phyloP scores from a whole-genome alignment of 2,888 invertebrate species.

The Noctua comes region DNA sequence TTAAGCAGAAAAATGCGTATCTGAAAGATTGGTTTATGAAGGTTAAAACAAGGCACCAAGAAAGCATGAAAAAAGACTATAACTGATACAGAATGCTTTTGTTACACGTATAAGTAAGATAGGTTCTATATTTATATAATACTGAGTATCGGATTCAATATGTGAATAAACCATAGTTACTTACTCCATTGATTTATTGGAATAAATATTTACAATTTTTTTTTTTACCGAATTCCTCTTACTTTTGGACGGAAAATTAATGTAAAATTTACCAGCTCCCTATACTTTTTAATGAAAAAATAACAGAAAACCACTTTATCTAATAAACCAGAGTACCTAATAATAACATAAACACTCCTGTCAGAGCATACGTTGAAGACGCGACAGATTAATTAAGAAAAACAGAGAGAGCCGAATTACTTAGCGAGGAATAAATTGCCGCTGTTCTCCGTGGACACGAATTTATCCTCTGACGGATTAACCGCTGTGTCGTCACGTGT shows the following conservation, averaged over 20 bases:
- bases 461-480: slow-evolving; percentile 55
- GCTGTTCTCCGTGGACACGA: slow-evolving; percentile 33
- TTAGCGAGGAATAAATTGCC: slow-evolving; percentile 59
- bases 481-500: slow-evolving; percentile 51
- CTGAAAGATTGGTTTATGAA: not conserved
- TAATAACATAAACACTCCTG: slow-evolving; percentile 35
- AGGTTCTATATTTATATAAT: not conserved
- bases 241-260: not conserved
- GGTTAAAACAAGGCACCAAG: not conserved
- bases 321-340: slow-evolving; percentile 15
- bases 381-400: slow-evolving; percentile 65
- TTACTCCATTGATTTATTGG: not conserved
- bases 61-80: not conserved
- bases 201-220: not conserved
- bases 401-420: slow-evolving; percentile 62
- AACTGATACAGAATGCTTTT: not conserved
- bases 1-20: slow-evolving; percentile 8
- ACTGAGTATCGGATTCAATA: not conserved
- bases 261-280: not conserved
- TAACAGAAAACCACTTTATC: not conserved
- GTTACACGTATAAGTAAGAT: not conserved
- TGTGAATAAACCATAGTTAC: no score
- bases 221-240: not conserved
- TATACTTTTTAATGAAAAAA: not conserved
- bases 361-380: slow-evolving; percentile 36